These are phyloP conservation scores for Mionectes olivaceus DNA, from an alignment of 2,797 vertebrate genomes.

Conservation along the genomic window DNA sequence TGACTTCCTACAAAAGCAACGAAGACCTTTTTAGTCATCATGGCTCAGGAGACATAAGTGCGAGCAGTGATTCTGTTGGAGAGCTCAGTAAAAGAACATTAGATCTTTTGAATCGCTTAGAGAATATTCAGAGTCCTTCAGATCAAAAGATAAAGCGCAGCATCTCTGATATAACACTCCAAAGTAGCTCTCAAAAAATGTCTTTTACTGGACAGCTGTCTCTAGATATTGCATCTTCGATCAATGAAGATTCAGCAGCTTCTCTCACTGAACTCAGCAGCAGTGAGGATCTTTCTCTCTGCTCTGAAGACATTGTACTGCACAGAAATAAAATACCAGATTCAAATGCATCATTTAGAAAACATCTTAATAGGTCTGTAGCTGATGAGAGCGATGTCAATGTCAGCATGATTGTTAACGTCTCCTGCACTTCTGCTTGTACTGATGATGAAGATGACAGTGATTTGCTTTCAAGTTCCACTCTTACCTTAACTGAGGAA, in stretches of 20 bases:
- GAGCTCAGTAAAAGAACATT: slow-evolving; percentile 95
- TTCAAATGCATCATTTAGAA: slow-evolving; percentile 85
- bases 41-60: slow-evolving; percentile 83
- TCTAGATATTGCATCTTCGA: slow-evolving; percentile 83
- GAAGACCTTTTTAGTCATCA: slow-evolving; percentile 86
- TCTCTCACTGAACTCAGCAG: slow-evolving; percentile 94
- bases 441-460: slow-evolving; percentile 97
- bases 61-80: slow-evolving; percentile 83
- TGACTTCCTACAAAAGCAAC: slow-evolving; percentile 83
- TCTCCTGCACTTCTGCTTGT: slow-evolving; percentile 94
- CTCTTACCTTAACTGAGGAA: slow-evolving; percentile 96
- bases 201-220: slow-evolving; percentile 80
- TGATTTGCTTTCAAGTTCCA: slow-evolving; percentile 96
- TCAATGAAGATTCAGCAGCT: slow-evolving; percentile 89
- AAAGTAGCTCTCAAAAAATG: slow-evolving; percentile 83
- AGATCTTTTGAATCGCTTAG: slow-evolving; percentile 94
- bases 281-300: slow-evolving; percentile 91
- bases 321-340: slow-evolving; percentile 83
- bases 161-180: slow-evolving; percentile 91
- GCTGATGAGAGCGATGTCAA: slow-evolving; percentile 91
- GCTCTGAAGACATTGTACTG: slow-evolving; percentile 88
- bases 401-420: slow-evolving; percentile 97
- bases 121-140: slow-evolving; percentile 93
- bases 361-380: slow-evolving; percentile 81
- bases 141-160: slow-evolving; percentile 91